Evolutionary conservation across 2,797 vertebrate species (phyloP).

Genomic region (Sebastes hubbsi): DNA sequence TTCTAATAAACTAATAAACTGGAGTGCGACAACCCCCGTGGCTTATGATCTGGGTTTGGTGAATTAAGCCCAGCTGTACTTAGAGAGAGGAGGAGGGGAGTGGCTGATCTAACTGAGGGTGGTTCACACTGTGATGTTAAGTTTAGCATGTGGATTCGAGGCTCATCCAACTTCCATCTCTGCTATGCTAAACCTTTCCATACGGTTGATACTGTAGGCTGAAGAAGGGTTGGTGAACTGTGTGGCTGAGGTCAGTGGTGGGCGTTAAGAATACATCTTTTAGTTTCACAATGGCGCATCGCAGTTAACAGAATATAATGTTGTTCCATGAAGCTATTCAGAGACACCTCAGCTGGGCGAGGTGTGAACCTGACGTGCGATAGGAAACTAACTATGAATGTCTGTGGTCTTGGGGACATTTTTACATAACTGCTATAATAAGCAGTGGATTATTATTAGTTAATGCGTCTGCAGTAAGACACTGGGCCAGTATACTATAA

Average conservation of each 20-base stretch:
- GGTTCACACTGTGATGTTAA: slow-evolving; percentile 32
- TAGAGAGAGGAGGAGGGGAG: slow-evolving; percentile 22
- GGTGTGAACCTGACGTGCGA: slow-evolving; percentile 44
- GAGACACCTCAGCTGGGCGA: slow-evolving; percentile 51
- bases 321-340: slow-evolving; percentile 38
- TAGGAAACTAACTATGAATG: not conserved
- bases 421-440: not conserved
- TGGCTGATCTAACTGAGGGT: slow-evolving; percentile 17
- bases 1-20: slow-evolving; percentile 58
- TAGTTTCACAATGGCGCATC: slow-evolving; percentile 19
- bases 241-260: not conserved
- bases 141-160: slow-evolving; percentile 23
- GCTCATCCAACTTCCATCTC: not conserved
- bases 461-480: not conserved
- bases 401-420: not conserved
- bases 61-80: slow-evolving; percentile 58
- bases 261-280: slow-evolving; percentile 4
- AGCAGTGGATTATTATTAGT: not conserved
- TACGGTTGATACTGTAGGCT: not conserved
- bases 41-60: slow-evolving; percentile 38
- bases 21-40: slow-evolving; percentile 12
- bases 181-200: not conserved
- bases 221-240: not conserved
- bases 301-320: slow-evolving; percentile 25
- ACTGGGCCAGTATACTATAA: not conserved